Base-by-base conservation (phyloP, 2,113 vertebrate species). In the Prunella himalayana region DNA sequence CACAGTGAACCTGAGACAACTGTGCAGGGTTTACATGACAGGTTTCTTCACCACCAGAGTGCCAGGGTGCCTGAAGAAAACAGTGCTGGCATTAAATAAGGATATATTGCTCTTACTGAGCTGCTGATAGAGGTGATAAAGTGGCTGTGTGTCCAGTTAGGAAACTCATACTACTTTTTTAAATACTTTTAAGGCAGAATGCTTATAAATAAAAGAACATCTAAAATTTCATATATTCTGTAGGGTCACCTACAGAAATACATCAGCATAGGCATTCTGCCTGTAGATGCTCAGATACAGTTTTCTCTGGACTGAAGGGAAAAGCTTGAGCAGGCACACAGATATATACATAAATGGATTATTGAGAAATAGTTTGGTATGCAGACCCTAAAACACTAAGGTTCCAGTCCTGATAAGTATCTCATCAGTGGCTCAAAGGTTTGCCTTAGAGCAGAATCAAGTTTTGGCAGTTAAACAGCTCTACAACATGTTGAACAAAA, bases 11-110 rank as follows among this genome's bases (percentile, higher is more conserved):
- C 31, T 23, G 23, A 86, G 41, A 82, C 35, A 44, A 51, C 2
- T 31, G 25, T 0, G 7, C 5, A 41, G 10, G n/a, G 20, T 24
- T 90, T 45, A 64, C 2, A 0, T 27, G 69, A 37, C 39, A 44
- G 25, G 44, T 78, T 49, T 61, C 54, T 51, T 66, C 42, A 49
- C 12, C 18, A 39, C 37, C 53, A 0, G 1, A 59, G 24, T 15
- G 24, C 33, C 61, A 59, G 57, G 21, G 35, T n/a, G 33, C 47
- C 70, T 90, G 61, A 50, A 70, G 54, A 66, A 68, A 90, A 49
- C 1, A 1, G 8, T 21, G 57, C 30, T 71, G n/a, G 13, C 18
- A 19, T 21, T 57, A 75, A 59, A 37, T 22, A 35, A 65, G 11
- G n/a, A 56, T 45, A 8, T 17, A 42, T 15, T 71, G 17, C 33